phyloP scores from a whole-genome alignment of 2,797 vertebrate species.

The Pempheris klunzingeri region DNA sequence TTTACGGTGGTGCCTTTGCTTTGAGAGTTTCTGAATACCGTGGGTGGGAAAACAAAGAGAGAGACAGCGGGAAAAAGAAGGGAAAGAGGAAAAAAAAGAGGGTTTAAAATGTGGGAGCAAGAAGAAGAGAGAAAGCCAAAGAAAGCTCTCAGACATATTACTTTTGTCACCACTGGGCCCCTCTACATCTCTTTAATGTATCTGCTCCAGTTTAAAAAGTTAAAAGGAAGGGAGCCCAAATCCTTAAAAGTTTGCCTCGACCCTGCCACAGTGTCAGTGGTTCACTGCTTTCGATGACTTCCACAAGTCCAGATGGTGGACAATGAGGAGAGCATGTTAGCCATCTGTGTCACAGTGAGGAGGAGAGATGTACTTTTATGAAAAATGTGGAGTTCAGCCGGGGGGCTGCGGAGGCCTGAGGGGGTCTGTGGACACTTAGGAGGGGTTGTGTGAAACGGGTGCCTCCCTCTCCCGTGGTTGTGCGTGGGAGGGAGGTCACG shows the following conservation, averaged over 20 bases:
- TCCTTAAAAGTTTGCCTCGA: slow-evolving; percentile 22
- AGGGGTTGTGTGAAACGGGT: slow-evolving; percentile 46
- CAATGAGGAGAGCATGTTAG: slow-evolving; percentile 21
- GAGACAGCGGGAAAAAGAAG: slow-evolving; percentile 26
- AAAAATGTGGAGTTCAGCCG: slow-evolving; percentile 34
- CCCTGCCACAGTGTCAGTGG: slow-evolving; percentile 14
- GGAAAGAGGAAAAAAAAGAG: slow-evolving; percentile 21
- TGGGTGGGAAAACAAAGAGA: slow-evolving; percentile 55
- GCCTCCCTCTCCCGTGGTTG: slow-evolving; percentile 69
- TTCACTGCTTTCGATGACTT: slow-evolving; percentile 37
- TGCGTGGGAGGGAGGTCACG: slow-evolving; percentile 73
- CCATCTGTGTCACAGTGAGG: slow-evolving; percentile 21
- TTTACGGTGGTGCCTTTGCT: slow-evolving; percentile 54
- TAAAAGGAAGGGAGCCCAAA: slow-evolving; percentile 33
- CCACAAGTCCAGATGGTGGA: slow-evolving; percentile 40
- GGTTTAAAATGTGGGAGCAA: too few relatives aligned
- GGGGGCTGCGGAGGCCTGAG: slow-evolving; percentile 21
- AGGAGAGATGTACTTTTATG: slow-evolving; percentile 29
- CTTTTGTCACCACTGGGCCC: slow-evolving; percentile 38
- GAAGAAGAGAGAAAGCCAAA: slow-evolving; percentile 36
- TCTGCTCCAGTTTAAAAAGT: slow-evolving; percentile 39
- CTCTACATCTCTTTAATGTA: slow-evolving; percentile 29
- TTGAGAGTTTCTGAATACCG: slow-evolving; percentile 44
- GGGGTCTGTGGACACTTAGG: slow-evolving; percentile 40
- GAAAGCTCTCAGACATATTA: slow-evolving; percentile 49